These are phyloP conservation scores for Lerista edwardsae DNA, from an alignment of 2,797 vertebrate genomes.

Conservation along the genomic window DNA sequence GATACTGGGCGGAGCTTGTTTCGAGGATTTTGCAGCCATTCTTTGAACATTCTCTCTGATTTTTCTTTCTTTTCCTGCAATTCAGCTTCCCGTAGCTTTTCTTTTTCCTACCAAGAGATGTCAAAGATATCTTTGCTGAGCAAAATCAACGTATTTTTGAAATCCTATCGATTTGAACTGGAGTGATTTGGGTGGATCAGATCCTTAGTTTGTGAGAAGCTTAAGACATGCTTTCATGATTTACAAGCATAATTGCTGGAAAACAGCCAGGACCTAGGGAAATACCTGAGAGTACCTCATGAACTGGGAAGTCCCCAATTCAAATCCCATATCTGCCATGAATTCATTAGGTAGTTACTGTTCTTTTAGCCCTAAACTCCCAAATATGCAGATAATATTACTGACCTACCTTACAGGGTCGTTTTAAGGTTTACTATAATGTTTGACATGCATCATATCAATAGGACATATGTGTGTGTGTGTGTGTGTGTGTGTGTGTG, in stretches of 20 bases:
- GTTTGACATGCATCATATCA: too few relatives aligned
- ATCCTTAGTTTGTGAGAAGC: background rate
- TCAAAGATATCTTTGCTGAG: background rate
- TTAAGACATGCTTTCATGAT: too few relatives aligned
- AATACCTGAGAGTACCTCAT: too few relatives aligned
- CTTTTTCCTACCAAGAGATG: slow-evolving; percentile 83
- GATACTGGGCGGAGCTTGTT: slow-evolving; percentile 80
- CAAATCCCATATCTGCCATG: background rate
- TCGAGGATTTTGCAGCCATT: slow-evolving; percentile 88
- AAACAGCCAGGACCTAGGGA: background rate
- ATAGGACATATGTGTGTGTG: too few relatives aligned
- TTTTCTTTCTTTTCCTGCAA: slow-evolving; percentile 83
- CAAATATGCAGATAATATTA: background rate
- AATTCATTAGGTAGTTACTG: background rate
- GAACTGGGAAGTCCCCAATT: background rate
- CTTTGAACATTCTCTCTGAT: slow-evolving; percentile 87
- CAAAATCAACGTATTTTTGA: background rate
- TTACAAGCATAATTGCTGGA: background rate
- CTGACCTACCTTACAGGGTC: too few relatives aligned
- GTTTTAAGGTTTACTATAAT: too few relatives aligned
- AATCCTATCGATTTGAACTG: background rate
- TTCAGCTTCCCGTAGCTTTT: slow-evolving; percentile 79
- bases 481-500: too few relatives aligned
- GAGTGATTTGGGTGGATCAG: background rate
- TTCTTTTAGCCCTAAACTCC: background rate